Evolutionary conservation across 2,113 vertebrate genomes (phyloP).

Genomic region (Chaetodon auriga): DNA sequence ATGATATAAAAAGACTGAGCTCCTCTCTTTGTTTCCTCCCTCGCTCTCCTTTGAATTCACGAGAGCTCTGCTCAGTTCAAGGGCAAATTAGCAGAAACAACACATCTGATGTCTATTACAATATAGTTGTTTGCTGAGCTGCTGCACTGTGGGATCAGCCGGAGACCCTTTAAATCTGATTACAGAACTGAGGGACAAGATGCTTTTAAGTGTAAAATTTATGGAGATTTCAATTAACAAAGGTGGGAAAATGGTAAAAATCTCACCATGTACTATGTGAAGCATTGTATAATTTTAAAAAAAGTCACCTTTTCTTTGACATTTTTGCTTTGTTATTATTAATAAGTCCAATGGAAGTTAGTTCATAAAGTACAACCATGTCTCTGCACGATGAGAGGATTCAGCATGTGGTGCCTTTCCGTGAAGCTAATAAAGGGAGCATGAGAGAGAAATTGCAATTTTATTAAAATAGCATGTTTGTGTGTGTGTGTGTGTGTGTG

Average conservation of each 20-base stretch:
- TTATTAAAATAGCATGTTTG: slow-evolving; percentile 4
- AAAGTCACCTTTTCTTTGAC: not conserved
- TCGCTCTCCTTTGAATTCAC: not conserved
- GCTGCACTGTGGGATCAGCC: not conserved
- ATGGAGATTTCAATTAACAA: not conserved
- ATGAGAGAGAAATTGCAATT: slow-evolving; percentile 6
- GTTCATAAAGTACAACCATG: not conserved
- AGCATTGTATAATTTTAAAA: not conserved
- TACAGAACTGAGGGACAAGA: not conserved
- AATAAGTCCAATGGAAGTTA: not conserved
- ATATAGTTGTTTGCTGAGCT: slow-evolving; percentile 4
- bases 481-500: slow-evolving; percentile 10
- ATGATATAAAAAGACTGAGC: not conserved
- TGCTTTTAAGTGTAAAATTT: not conserved
- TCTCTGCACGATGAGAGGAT: not conserved
- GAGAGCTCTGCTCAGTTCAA: slow-evolving; percentile 20
- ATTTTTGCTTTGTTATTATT: not conserved
- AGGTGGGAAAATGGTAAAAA: too few species aligned
- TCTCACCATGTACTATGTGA: not conserved
- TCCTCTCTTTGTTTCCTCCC: not conserved
- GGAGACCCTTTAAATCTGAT: not conserved
- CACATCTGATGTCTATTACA: slow-evolving; percentile 19
- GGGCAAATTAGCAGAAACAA: slow-evolving; percentile 34
- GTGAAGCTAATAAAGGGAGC: slow-evolving; percentile 21
- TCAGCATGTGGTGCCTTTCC: not conserved